A percentile compares a stretch with the other conserved stretches of the same genome.
phyloP scores from a whole-genome alignment of 2,888 invertebrate species.

The Strigamia transsilvanica region DNA sequence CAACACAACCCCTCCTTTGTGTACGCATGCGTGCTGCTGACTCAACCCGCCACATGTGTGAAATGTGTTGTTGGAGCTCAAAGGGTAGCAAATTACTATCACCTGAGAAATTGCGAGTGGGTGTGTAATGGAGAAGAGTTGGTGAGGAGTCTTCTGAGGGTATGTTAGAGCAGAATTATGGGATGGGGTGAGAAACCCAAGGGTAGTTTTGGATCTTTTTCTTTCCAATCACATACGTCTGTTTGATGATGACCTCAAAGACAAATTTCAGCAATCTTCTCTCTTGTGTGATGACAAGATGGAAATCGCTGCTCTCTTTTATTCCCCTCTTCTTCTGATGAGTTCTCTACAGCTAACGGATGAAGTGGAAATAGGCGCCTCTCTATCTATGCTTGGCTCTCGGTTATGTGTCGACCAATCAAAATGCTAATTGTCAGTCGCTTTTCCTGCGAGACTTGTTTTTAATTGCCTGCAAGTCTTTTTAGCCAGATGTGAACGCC shows the following conservation, averaged over 20 bases:
- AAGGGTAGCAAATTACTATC: constrained; percentile 20
- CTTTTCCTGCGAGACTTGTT: constrained; percentile 31
- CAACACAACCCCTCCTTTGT: not conserved
- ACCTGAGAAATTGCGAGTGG: constrained; percentile 2
- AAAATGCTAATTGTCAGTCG: constrained; percentile 21
- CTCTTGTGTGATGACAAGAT: constrained; percentile 34
- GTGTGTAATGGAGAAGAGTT: constrained; percentile 16
- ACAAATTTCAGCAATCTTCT: constrained; percentile 34
- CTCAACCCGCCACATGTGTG: constrained; percentile 22
- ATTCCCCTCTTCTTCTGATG: constrained; percentile 22
- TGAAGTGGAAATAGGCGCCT: not conserved
- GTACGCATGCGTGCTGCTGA: not conserved
- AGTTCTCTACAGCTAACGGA: not conserved
- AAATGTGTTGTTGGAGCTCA: constrained; percentile 12
- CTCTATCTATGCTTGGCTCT: not conserved
- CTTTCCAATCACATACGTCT: constrained; percentile 10
- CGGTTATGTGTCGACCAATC: not conserved
- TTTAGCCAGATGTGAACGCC: constrained; percentile 32
- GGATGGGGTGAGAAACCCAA: not conserved
- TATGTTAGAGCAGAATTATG: not conserved
- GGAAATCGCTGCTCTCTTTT: constrained; percentile 23
- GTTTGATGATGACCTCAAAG: constrained; percentile 35
- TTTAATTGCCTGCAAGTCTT: constrained; percentile 34
- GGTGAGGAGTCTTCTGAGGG: not conserved
- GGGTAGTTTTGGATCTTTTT: not conserved